Evolutionary conservation across 2,888 invertebrate species (phyloP), one percentile per base, ranked within the genome.

Genomic region (Muscina levida): DNA sequence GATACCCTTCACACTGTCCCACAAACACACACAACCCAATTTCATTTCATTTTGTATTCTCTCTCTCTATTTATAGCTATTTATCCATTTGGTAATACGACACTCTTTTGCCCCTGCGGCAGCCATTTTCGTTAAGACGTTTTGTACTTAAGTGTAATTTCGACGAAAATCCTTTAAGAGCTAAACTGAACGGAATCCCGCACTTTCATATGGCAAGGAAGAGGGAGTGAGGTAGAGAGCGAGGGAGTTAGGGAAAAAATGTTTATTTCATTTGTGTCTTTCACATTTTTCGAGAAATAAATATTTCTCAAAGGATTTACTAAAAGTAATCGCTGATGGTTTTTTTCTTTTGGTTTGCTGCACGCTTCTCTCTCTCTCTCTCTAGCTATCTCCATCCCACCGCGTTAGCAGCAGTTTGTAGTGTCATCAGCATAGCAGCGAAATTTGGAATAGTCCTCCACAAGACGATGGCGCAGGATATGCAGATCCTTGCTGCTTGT

Each of bases 241-340:
- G n/a, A n/a, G n/a, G n/a, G n/a, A n/a, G n/a, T n/a, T n/a, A n/a
- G n/a, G n/a, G n/a, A n/a, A 31, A 31, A 75, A 75, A 79, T 72
- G 67, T 79, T 79, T 79, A 79, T 79, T 71, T 51, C 74, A 65
- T 72, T 70, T 74, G 70, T 62, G 42, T 72, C 44, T 53, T 72
- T 67, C 72, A 37, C 66, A 51, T 74, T 80, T 71, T 68, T 80
- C 74, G 73, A 71, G 73, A 77, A 80, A 80, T 80, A 80, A 77
- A 77, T 80, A 80, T 80, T 77, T 80, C 80, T 80, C 80, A 80
- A 80, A 80, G 80, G 80, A 80, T 80, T 80, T 80, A 51, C 80
- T 57, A 77, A 80, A 80, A 73, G 71, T 77, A 79, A 80, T 80
- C 80, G 80, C 70, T 74, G 73, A 80, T 76, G 42, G 62, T 44